phyloP scores from a whole-genome alignment of 2,888 invertebrate species.

The Linyphia triangularis region DNA sequence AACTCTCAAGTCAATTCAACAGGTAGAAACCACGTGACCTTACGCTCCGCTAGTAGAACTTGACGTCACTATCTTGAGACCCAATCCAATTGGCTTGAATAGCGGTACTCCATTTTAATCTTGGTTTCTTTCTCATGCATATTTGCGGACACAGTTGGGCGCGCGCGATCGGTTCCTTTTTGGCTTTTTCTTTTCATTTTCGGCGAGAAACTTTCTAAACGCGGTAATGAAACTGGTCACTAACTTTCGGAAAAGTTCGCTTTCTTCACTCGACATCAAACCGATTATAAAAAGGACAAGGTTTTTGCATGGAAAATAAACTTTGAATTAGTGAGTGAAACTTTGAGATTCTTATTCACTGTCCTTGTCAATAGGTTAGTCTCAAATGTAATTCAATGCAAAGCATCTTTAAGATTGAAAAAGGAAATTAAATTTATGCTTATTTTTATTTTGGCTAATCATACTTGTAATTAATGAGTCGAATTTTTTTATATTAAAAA shows the following conservation, averaged over 20 bases:
- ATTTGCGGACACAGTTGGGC: constrained; percentile 45
- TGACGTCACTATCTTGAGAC: constrained; percentile 54
- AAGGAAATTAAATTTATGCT: too few relatives aligned
- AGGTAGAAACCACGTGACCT: constrained; percentile 61
- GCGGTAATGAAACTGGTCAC: constrained; percentile 4
- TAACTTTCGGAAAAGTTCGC: constrained; percentile 9
- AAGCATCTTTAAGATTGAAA: too few relatives aligned
- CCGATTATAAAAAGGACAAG: too few relatives aligned
- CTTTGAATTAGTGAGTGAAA: too few relatives aligned
- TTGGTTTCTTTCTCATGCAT: constrained; percentile 32
- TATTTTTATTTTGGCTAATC: too few relatives aligned
- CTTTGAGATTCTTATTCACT: too few relatives aligned
- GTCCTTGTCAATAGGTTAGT: too few relatives aligned
- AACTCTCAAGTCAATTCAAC: constrained; percentile 53
- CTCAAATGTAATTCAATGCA: too few relatives aligned
- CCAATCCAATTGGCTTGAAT: constrained; percentile 54
- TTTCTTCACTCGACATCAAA: constrained; percentile 11
- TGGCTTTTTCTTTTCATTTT: constrained; percentile 17
- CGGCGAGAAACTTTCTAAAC: constrained; percentile 36
- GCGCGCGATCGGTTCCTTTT: constrained; percentile 16
- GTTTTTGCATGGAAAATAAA: too few relatives aligned
- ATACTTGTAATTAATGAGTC: too few relatives aligned
- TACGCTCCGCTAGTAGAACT: constrained; percentile 55
- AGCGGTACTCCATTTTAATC: constrained; percentile 45
- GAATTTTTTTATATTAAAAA: too few relatives aligned